A percentile compares a stretch with the other conserved stretches of the same genome.
Evolutionary conservation across 1,140 invertebrate genomes (phyloP).

Genomic region (Ips nitidus): DNA sequence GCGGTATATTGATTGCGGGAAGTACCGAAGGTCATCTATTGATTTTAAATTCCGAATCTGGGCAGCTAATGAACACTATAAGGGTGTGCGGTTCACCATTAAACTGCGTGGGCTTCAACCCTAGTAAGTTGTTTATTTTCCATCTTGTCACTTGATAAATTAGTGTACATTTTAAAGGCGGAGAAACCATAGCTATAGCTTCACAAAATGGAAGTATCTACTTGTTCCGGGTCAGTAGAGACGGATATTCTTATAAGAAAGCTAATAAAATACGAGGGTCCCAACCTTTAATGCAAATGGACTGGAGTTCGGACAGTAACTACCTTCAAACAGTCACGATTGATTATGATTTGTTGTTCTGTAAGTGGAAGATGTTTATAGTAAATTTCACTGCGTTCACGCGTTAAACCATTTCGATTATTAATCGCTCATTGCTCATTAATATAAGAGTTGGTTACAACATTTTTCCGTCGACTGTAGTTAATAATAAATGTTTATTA

Average conservation of each 20-base stretch:
- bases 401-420: too few relatives aligned
- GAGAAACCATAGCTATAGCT: conserved; percentile 85
- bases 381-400: not conserved
- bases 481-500: too few relatives aligned
- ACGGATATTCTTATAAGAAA: conserved; percentile 86
- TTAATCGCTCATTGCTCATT: too few relatives aligned
- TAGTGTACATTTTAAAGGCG: conserved; percentile 61
- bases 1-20: conserved; percentile 81
- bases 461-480: too few relatives aligned
- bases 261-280: conserved; percentile 82
- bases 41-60: conserved; percentile 80
- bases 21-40: conserved; percentile 85
- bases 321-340: conserved; percentile 88
- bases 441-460: too few relatives aligned
- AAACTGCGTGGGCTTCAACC: conserved; percentile 82
- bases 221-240: conserved; percentile 78
- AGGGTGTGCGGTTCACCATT: conserved; percentile 82
- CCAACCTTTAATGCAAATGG: conserved; percentile 79
- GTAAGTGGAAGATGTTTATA: conserved; percentile 59
- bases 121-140: conserved; percentile 61
- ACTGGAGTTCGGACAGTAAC: conserved; percentile 89
- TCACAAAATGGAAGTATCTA: conserved; percentile 88
- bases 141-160: not conserved
- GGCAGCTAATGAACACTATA: conserved; percentile 77
- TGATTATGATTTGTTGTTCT: conserved; percentile 88